phyloP scores from a whole-genome alignment of 2,113 vertebrate species.

The Hemibates koningsi region DNA sequence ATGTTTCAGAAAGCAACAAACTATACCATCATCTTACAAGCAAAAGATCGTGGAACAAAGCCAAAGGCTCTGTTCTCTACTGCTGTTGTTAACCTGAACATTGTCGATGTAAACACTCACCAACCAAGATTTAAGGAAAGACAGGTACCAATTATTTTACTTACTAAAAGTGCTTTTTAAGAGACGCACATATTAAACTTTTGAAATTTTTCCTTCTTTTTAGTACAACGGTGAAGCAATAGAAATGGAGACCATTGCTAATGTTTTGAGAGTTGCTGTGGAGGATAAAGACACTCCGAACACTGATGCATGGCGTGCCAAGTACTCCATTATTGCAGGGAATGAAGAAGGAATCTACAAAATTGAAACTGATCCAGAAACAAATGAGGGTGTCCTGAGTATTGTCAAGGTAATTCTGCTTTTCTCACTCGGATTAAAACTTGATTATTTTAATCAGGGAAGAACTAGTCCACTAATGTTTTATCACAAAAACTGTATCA shows the following conservation, averaged over 20 bases:
- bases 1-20: slow-evolving; percentile 49
- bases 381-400: slow-evolving; percentile 76
- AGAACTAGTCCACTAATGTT: background rate
- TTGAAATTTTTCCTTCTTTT: background rate
- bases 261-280: slow-evolving; percentile 61
- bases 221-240: slow-evolving; percentile 42
- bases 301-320: slow-evolving; percentile 69
- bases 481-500: background rate
- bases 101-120: slow-evolving; percentile 72
- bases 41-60: slow-evolving; percentile 55
- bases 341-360: slow-evolving; percentile 67
- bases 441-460: background rate
- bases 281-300: slow-evolving; percentile 67
- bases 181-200: background rate
- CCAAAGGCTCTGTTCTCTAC: slow-evolving; percentile 54
- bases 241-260: slow-evolving; percentile 12
- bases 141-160: background rate
- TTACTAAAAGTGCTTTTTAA: background rate
- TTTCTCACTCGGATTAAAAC: background rate
- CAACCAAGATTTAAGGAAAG: slow-evolving; percentile 58
- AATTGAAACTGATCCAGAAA: slow-evolving; percentile 70
- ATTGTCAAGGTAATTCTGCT: slow-evolving; percentile 71
- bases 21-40: slow-evolving; percentile 59
- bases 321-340: slow-evolving; percentile 65
- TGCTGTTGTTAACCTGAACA: slow-evolving; percentile 34